Evolutionary conservation across 2,797 vertebrate genomes (phyloP).

Genomic region (Limnodromus scolopaceus): DNA sequence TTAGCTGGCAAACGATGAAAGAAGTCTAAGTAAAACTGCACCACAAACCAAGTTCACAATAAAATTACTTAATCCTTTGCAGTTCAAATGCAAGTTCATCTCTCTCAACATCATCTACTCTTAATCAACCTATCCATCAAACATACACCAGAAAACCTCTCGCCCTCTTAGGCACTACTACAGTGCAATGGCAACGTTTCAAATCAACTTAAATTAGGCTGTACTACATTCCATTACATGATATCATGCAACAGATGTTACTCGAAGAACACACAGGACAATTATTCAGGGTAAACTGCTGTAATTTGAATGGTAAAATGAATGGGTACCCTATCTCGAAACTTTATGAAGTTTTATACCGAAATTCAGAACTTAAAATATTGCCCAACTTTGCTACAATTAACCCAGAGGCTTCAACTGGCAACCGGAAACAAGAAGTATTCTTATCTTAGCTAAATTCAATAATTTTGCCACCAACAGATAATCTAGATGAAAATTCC

Average conservation of each 20-base stretch:
- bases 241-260: slow-evolving; percentile 64
- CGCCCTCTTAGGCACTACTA: neutral
- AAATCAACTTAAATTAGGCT: slow-evolving; percentile 40
- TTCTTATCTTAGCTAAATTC: neutral
- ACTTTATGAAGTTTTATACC: neutral
- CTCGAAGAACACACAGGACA: slow-evolving; percentile 26
- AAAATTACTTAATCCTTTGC: neutral
- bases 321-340: neutral
- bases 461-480: neutral
- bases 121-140: neutral
- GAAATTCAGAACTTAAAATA: neutral
- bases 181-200: slow-evolving; percentile 46
- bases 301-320: neutral
- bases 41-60: neutral
- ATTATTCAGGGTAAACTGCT: slow-evolving; percentile 4
- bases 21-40: neutral
- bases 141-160: neutral
- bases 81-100: neutral
- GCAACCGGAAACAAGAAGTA: neutral
- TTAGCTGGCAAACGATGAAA: slow-evolving; percentile 35
- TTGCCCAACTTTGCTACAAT: neutral
- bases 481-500: neutral
- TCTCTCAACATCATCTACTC: neutral
- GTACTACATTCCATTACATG: slow-evolving; percentile 42
- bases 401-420: neutral